Evolutionary conservation across 2,113 vertebrate genomes (phyloP), one percentile per base, ranked within the genome.

Genomic region (Oriolus oriolus): DNA sequence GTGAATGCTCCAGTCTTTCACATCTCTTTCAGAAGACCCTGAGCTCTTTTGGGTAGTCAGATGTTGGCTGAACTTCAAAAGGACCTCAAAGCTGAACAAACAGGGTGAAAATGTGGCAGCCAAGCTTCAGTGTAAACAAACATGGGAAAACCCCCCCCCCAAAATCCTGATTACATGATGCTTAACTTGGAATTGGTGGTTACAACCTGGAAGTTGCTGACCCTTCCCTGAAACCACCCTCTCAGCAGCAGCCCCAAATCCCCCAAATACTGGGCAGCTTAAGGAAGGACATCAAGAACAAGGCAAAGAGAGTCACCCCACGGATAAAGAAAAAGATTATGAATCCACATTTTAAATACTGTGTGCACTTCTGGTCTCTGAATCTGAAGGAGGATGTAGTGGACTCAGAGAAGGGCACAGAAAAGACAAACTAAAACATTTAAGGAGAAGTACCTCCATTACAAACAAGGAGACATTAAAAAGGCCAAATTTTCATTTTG

Each of bases 51-150:
- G 47, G 50, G 59, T 54, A 89, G 41, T 47, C 54, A 84, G 54
- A 96, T 0, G 0, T 42, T 76, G 64, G 71, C 50, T 70, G 27
- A 73, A 74, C 76, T 92, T 57, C 86, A 66, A 74, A 70, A 70
- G 42, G 27, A 79, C 31, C 71, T 92, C 68, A 80, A 92, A 83
- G 57, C 63, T 92, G 85, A 94, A 60, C 71, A 90, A 92, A 90
- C 31, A 89, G 61, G 26, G 69, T 7, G 27, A 80, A 90, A 96
- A 84, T 33, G 39, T 21, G 23, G 66, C 75, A 96, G 75, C 35
- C 21, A 15, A 90, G 31, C 45, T 61, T 42, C 71, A 85, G 28
- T 4, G 2, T 77, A 88, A 94, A 91, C 50, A 97, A 91, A 60
- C 23, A 41, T 2, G 27, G 11, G n/a, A n/a, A n/a, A n/a, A n/a